These are phyloP conservation scores for Ammodytes dubius DNA, from an alignment of 2,113 vertebrate species.

Conservation along the genomic window DNA sequence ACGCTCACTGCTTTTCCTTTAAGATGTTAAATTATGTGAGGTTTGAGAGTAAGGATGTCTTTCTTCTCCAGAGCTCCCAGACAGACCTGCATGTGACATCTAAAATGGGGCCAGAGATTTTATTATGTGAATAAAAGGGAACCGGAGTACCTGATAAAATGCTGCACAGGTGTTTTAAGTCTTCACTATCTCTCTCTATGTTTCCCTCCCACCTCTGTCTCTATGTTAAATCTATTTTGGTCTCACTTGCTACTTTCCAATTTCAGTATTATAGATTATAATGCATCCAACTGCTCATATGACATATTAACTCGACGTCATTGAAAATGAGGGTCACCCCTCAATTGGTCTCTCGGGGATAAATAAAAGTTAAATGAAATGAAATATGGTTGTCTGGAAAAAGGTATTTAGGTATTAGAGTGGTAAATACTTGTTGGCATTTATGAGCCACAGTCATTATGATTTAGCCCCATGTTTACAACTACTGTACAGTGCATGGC, in stretches of 20 bases:
- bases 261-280: constrained; percentile 28
- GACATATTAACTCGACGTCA: too few species aligned
- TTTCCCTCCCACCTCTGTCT: neutral
- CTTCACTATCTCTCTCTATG: neutral
- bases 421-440: neutral
- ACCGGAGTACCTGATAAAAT: constrained; percentile 19
- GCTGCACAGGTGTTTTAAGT: constrained; percentile 5
- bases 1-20: too few species aligned
- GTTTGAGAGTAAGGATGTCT: neutral
- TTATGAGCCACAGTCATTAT: neutral
- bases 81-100: constrained; percentile 14
- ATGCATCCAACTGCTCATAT: neutral
- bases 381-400: neutral
- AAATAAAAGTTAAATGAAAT: too few species aligned
- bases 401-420: constrained; percentile 3
- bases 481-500: too few species aligned
- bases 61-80: neutral
- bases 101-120: constrained; percentile 19
- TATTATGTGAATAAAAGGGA: constrained; percentile 4
- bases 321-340: too few species aligned
- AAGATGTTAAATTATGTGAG: neutral
- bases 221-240: neutral
- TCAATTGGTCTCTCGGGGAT: too few species aligned
- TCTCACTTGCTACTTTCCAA: constrained; percentile 7
- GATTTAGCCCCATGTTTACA: neutral